phyloP scores from a whole-genome alignment of 2,888 invertebrate genomes.

The Drosophila suboccidentalis region DNA sequence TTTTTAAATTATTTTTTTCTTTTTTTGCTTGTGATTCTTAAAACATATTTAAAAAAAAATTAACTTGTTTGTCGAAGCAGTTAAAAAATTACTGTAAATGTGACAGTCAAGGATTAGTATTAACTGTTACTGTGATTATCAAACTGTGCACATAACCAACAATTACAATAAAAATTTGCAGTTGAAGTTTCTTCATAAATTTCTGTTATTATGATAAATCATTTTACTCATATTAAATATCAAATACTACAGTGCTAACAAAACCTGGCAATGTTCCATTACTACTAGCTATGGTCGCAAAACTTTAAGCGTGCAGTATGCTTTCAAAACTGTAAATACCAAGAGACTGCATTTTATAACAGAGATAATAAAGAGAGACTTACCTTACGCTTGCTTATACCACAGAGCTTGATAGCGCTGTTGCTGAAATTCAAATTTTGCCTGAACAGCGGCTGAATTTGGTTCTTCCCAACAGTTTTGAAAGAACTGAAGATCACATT shows the following conservation, averaged over 20 bases:
- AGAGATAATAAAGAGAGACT: conserved; percentile 1
- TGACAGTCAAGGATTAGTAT: background rate
- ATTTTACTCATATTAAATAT: background rate
- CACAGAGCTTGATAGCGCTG: background rate
- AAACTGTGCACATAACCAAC: background rate
- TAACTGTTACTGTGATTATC: background rate
- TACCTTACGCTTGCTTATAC: background rate
- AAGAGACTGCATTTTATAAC: background rate
- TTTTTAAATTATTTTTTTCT: too few relatives aligned
- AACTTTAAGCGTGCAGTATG: background rate
- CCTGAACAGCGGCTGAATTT: background rate
- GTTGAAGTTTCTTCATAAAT: background rate
- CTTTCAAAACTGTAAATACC: background rate
- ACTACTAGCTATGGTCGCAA: too few relatives aligned
- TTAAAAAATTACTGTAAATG: background rate
- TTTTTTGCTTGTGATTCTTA: too few relatives aligned
- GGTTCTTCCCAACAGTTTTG: too few relatives aligned
- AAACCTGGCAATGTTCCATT: background rate
- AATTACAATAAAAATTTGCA: background rate
- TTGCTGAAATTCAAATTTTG: background rate
- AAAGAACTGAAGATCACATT: background rate
- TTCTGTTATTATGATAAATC: background rate
- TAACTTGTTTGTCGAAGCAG: background rate
- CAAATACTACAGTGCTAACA: background rate
- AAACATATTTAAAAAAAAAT: too few relatives aligned